A percentile compares a stretch with the other conserved stretches of the same genome.
These are phyloP conservation scores for Lethenteron reissneri DNA, from an alignment of 2,113 vertebrate species.

Conservation along the genomic window DNA sequence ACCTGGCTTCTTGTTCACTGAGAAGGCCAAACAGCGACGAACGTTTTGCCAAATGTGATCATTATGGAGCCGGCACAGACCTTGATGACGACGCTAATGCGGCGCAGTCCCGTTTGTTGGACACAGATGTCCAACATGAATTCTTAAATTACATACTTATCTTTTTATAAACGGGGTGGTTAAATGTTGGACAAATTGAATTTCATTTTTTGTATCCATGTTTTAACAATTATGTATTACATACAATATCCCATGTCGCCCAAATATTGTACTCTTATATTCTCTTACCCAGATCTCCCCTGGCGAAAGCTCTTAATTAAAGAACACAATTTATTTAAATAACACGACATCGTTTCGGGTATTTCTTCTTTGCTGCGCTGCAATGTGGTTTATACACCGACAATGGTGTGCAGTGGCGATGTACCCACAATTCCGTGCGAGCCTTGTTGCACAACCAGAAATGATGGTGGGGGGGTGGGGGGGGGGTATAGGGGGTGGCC, in stretches of 20 bases:
- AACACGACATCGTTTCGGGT: background rate
- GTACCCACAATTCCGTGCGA: background rate
- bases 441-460: background rate
- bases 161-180: background rate
- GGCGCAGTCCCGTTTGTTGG: background rate
- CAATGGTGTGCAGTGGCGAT: background rate
- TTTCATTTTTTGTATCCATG: background rate
- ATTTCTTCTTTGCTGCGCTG: background rate
- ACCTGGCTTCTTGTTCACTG: too few relatives aligned
- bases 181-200: background rate
- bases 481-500: background rate
- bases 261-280: background rate
- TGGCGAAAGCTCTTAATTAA: background rate
- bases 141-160: background rate
- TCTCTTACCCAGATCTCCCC: too few relatives aligned
- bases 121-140: background rate
- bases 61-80: background rate
- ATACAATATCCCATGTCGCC: background rate
- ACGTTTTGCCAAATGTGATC: background rate
- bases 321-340: background rate
- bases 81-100: too few relatives aligned
- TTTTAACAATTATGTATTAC: background rate
- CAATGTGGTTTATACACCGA: background rate
- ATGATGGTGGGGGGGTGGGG: too few relatives aligned
- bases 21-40: background rate